Conservation (phyloP, 2,797 vertebrate species). For the Alosa sapidissima region DNA sequence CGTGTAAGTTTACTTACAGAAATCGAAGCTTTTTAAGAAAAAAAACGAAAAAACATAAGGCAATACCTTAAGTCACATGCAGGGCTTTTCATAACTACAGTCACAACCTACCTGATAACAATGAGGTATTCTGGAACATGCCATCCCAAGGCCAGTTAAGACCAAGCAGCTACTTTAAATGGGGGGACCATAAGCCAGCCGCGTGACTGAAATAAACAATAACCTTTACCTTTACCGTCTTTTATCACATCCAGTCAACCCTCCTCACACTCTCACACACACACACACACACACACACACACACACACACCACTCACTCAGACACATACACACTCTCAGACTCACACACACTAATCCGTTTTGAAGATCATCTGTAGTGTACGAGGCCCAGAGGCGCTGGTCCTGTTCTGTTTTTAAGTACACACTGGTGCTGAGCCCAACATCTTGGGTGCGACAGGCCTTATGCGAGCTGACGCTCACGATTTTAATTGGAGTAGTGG, state of each 20-base stretch:
- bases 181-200: constrained; percentile 20
- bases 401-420: neutral
- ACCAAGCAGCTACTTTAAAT: constrained; percentile 46
- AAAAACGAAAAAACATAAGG: constrained; percentile 37
- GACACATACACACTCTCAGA: neutral
- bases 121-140: constrained; percentile 47
- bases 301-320: neutral
- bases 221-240: constrained; percentile 16
- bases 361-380: constrained; percentile 16
- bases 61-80: constrained; percentile 55
- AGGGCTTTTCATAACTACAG: constrained; percentile 43
- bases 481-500: constrained; percentile 26
- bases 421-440: constrained; percentile 31
- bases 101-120: constrained; percentile 44
- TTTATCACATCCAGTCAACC: neutral
- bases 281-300: neutral
- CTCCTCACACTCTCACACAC: neutral
- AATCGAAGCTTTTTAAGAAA: constrained; percentile 43
- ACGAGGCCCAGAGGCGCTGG: constrained; percentile 5
- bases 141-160: constrained; percentile 43
- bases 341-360: neutral
- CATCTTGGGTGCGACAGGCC: constrained; percentile 28
- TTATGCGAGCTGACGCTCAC: constrained; percentile 22
- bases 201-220: constrained; percentile 15
- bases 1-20: constrained; percentile 53